phyloP scores from a whole-genome alignment of 2,888 invertebrate genomes.

The Plusia festucae region DNA sequence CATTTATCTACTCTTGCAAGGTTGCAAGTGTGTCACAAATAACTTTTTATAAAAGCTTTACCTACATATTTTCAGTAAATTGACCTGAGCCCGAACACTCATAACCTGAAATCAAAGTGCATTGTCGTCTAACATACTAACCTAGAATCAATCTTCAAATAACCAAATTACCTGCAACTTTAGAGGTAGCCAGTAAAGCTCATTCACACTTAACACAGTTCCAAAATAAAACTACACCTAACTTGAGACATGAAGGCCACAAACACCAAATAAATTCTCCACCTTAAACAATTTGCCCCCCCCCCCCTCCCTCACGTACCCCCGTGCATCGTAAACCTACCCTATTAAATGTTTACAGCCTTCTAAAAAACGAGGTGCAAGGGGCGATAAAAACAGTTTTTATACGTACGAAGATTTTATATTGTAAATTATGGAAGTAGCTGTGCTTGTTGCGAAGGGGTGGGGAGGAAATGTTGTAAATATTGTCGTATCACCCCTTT shows the following conservation, averaged over 20 bases:
- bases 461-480: neutral
- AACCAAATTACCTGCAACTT: neutral
- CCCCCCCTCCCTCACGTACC: conserved; percentile 44
- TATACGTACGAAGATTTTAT: conserved; percentile 56
- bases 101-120: too few relatives aligned
- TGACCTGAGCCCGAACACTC: too few relatives aligned
- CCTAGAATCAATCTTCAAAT: neutral
- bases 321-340: conserved; percentile 71
- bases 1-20: too few relatives aligned
- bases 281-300: conserved; percentile 64
- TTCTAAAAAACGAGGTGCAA: conserved; percentile 69
- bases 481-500: conserved; percentile 1
- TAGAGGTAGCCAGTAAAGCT: neutral
- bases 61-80: too few relatives aligned
- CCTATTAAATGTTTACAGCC: conserved; percentile 86
- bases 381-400: conserved; percentile 65
- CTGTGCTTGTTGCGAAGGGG: conserved; percentile 12
- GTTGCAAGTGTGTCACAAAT: too few relatives aligned
- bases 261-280: conserved; percentile 53
- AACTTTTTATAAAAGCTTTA: too few relatives aligned
- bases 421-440: conserved; percentile 49
- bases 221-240: conserved; percentile 19
- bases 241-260: conserved; percentile 35
- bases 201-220: conserved; percentile 10
- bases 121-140: too few relatives aligned